Evolutionary conservation across 2,113 vertebrate genomes (phyloP).

Genomic region (Neogale vison): DNA sequence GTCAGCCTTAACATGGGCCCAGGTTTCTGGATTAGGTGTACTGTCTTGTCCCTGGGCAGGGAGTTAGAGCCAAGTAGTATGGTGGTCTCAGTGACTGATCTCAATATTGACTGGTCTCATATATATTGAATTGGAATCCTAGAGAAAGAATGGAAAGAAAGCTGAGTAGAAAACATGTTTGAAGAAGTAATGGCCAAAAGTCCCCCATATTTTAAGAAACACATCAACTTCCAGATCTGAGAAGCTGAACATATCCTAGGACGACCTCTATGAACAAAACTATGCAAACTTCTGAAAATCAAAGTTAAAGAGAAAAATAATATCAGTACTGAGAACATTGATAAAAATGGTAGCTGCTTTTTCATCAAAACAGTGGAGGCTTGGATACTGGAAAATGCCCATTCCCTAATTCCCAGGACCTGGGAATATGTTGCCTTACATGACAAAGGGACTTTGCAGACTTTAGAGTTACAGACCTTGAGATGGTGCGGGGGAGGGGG

Average conservation of each 20-base stretch:
- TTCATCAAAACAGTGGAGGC: background rate
- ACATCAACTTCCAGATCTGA: background rate
- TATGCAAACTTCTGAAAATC: background rate
- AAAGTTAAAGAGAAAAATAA: background rate
- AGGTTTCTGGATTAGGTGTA: background rate
- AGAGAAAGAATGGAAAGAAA: background rate
- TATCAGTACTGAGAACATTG: background rate
- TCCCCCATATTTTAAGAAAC: background rate
- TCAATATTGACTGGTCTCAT: background rate
- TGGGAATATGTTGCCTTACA: background rate
- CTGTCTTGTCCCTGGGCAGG: background rate
- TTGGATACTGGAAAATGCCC: background rate
- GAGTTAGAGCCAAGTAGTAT: background rate
- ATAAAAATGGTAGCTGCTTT: background rate
- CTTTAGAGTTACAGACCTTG: background rate
- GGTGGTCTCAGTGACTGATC: background rate
- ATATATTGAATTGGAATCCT: background rate
- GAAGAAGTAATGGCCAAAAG: background rate
- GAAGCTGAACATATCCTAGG: background rate
- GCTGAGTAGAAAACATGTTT: background rate
- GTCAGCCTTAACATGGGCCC: rapidly evolving
- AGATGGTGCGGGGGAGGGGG: background rate
- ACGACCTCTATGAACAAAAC: background rate
- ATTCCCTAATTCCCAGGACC: background rate
- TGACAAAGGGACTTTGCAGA: background rate